Evolutionary conservation across 2,888 invertebrate genomes (phyloP).

Genomic region (Acleris holmiana): DNA sequence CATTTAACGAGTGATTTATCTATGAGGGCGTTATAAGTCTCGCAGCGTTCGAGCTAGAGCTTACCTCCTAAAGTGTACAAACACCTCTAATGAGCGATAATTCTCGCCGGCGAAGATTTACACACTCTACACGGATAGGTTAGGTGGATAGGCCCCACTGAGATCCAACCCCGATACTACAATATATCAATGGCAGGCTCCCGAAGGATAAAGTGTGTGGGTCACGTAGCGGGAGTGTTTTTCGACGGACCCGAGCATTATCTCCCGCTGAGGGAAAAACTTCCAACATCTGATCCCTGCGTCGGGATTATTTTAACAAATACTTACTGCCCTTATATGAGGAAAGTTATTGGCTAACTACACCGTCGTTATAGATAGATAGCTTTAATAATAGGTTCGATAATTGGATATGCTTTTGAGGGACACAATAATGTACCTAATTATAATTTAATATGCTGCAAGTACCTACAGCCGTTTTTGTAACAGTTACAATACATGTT

Average conservation of each 20-base stretch:
- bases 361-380: too few species aligned
- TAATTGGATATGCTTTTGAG: too few species aligned
- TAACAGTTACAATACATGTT: too few species aligned
- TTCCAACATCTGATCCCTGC: slow-evolving; percentile 51
- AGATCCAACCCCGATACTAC: slow-evolving; percentile 52
- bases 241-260: slow-evolving; percentile 66
- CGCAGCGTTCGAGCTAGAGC: slow-evolving; percentile 2
- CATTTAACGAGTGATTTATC: not conserved
- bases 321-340: slow-evolving; percentile 17
- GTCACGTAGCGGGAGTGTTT: slow-evolving; percentile 76
- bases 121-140: slow-evolving; percentile 58
- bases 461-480: too few species aligned
- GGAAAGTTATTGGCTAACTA: not conserved
- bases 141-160: slow-evolving; percentile 53
- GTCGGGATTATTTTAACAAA: slow-evolving; percentile 38
- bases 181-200: slow-evolving; percentile 68
- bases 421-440: too few species aligned
- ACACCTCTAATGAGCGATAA: slow-evolving; percentile 66
- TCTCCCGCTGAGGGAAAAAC: slow-evolving; percentile 57
- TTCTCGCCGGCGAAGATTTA: slow-evolving; percentile 64
- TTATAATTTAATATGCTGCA: too few species aligned
- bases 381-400: too few species aligned
- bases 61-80: slow-evolving; percentile 54
- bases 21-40: slow-evolving; percentile 8
- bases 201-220: slow-evolving; percentile 64